Percentiles rank a stretch among this genome's conserved stretches.
Evolutionary conservation across 2,113 vertebrate species (phyloP).

Genomic region (Aldabrachelys gigantea): DNA sequence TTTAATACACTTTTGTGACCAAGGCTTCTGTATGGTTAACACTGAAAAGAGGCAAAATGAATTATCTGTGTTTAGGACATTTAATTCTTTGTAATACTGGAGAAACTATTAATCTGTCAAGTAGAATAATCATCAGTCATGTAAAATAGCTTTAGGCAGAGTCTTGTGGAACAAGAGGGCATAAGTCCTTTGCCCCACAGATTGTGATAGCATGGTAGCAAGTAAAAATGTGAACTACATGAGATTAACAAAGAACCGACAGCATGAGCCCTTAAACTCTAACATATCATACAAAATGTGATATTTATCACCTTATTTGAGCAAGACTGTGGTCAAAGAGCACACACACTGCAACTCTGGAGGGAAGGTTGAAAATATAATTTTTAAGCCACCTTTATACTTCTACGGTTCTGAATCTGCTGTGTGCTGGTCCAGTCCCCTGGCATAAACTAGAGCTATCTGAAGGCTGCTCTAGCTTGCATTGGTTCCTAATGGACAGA

Average conservation of each 20-base stretch:
- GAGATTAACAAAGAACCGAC: not conserved
- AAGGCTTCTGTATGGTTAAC: not conserved
- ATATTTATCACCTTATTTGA: not conserved
- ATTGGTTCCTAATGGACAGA: not conserved
- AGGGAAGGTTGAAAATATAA: not conserved
- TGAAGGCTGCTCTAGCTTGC: not conserved
- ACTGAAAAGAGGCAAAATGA: not conserved
- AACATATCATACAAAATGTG: accelerated
- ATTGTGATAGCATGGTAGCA: not conserved
- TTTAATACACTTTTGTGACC: not conserved
- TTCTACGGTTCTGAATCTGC: not conserved
- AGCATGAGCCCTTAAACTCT: accelerated
- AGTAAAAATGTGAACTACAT: not conserved
- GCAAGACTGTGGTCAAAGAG: not conserved
- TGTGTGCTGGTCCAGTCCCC: not conserved
- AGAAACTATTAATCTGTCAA: not conserved
- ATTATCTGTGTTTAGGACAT: not conserved
- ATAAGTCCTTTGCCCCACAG: accelerated
- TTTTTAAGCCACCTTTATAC: not conserved
- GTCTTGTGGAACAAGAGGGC: not conserved
- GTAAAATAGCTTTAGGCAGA: not conserved
- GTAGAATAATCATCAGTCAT: not conserved
- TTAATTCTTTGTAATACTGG: not conserved
- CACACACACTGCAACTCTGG: not conserved
- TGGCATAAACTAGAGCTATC: not conserved